Conservation (phyloP, 2,113 vertebrate species). For the Cyanoliseus patagonus region DNA sequence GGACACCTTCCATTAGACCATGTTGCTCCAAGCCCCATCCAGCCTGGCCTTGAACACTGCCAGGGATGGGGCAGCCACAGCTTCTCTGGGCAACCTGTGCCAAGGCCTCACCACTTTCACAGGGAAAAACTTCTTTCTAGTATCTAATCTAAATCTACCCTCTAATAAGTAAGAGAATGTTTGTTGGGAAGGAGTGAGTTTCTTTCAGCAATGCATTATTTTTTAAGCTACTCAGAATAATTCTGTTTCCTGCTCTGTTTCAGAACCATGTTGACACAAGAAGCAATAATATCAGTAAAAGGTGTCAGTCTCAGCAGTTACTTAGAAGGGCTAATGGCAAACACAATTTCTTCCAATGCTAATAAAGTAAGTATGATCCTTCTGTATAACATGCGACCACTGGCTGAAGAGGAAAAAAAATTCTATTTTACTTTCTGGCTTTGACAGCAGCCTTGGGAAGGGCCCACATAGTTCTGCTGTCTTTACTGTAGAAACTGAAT, state of each 20-base stretch:
- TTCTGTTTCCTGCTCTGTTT: neutral
- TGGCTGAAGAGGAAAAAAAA: neutral
- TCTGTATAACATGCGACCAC: neutral
- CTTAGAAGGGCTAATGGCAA: constrained; percentile 94
- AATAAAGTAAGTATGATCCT: constrained; percentile 82
- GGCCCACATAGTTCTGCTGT: neutral
- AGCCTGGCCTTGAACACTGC: neutral
- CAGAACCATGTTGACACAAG: constrained; percentile 94
- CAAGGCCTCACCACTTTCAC: neutral
- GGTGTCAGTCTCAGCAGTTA: constrained; percentile 97
- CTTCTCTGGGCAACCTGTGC: neutral
- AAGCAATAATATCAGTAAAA: constrained; percentile 96
- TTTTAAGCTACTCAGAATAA: neutral
- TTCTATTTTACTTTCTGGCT: neutral
- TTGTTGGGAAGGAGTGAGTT: neutral
- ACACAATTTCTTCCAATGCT: constrained; percentile 90
- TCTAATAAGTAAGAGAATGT: neutral
- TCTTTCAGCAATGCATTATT: neutral
- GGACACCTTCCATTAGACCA: neutral
- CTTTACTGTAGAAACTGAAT: neutral
- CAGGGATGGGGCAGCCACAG: neutral
- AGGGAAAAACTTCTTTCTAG: neutral
- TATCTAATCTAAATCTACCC: neutral
- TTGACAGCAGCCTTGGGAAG: neutral
- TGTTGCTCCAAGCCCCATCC: neutral